Evolutionary conservation across 2,888 invertebrate species (phyloP), one percentile per base, ranked within the genome.

Genomic region (Nyleta sp.): DNA sequence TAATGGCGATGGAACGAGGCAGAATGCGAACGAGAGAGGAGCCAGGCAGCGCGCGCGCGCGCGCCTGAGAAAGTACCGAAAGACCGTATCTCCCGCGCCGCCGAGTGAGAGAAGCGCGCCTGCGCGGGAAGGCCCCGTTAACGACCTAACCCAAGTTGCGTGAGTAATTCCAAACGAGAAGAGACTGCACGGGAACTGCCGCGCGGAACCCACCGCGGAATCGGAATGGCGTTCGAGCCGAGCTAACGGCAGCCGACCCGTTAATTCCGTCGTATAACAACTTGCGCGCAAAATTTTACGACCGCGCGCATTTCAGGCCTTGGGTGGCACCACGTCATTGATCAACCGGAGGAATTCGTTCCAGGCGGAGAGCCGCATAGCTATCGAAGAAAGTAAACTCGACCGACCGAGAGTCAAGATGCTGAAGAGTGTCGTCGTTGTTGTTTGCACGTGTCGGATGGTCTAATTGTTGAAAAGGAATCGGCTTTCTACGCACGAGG

Each of bases 71-170:
- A 64, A 72, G 64, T 42, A 76, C 42, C 64, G 22, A 55, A 70
- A 76, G 64, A 50, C 18, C 24, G 40, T 67, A 67, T 72, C 46
- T 64, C 24, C 15, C 20, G 50, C 35, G 40, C 3, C 4, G 31
- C 4, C 17, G 33, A 18, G 7, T 8, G n/a, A 44, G 15, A 40
- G 40, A 64, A 33, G 50, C 22, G 44, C 18, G 33, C 33, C 20
- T 31, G 55, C 20, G 18, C 18, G 20, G 31, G 40, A 52, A 15
- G 44, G 70, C 60, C 22, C 70, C 76, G 76, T 76, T 76, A 76
- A 76, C 64, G 76, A 75, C 75, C 75, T 68, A 70, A 60, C 60
- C 70, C 53, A 60, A 71, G 71, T 60, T 71, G 75, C 75, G 68
- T 70, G 68, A 76, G 76, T 48, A 52, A 71, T 70, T 70, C 44